A percentile compares a stretch with the other conserved stretches of the same genome.
These are phyloP conservation scores for Lemur catta DNA, from an alignment of 2,797 vertebrate species.

Conservation along the genomic window DNA sequence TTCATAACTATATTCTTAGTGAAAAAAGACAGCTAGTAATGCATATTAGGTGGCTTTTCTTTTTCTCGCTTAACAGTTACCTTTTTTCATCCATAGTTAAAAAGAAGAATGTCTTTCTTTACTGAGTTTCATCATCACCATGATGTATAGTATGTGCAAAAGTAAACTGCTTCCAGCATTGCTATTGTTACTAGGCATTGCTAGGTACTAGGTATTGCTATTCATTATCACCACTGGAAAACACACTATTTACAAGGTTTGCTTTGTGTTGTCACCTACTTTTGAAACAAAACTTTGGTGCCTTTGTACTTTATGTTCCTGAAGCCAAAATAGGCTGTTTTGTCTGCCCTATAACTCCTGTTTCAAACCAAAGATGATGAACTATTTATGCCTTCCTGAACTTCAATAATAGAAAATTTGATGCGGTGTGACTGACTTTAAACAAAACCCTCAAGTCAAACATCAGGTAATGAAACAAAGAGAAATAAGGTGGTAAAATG, in stretches of 20 bases:
- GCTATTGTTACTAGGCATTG: neutral
- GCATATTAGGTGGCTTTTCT: neutral
- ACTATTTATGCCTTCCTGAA: neutral
- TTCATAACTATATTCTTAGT: neutral
- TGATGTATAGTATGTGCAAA: neutral
- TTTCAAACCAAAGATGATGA: slow-evolving; percentile 36
- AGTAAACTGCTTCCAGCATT: neutral
- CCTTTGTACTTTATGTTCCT: neutral
- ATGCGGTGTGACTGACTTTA: neutral
- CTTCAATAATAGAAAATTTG: slow-evolving; percentile 13
- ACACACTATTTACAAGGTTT: neutral
- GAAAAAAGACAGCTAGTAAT: neutral
- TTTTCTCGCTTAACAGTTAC: neutral
- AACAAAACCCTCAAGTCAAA: neutral
- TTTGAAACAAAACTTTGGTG: neutral
- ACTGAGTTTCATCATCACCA: neutral
- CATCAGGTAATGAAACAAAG: neutral
- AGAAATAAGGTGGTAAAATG: neutral
- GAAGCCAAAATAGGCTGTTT: neutral
- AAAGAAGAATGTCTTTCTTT: neutral
- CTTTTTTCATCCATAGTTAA: neutral
- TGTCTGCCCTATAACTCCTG: neutral
- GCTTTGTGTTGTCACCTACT: neutral
- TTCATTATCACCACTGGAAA: neutral
- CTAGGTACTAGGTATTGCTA: neutral